These are phyloP conservation scores for Pipa parva DNA, from an alignment of 2,113 vertebrate genomes.

Conservation along the genomic window DNA sequence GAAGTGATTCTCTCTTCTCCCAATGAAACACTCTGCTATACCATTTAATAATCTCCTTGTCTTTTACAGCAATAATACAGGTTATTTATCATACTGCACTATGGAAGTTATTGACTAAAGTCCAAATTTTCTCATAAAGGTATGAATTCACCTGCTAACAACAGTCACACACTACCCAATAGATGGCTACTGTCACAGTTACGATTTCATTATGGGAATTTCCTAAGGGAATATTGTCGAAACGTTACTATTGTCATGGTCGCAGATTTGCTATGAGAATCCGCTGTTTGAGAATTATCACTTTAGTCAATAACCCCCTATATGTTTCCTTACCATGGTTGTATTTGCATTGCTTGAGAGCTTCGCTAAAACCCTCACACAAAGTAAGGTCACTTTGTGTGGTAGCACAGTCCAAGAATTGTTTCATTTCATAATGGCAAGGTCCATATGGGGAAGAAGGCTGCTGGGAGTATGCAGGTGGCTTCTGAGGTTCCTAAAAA, in stretches of 20 bases:
- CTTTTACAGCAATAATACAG: too few relatives aligned
- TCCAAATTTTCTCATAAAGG: too few relatives aligned
- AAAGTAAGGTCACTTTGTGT: constrained; percentile 78
- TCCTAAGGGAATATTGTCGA: background rate
- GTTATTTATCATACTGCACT: too few relatives aligned
- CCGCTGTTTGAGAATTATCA: background rate
- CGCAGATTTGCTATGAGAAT: too few relatives aligned
- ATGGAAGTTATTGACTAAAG: too few relatives aligned
- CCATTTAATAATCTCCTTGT: too few relatives aligned
- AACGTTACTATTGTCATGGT: background rate
- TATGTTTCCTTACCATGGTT: constrained; percentile 66
- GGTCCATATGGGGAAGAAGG: constrained; percentile 63
- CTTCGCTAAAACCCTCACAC: constrained; percentile 91
- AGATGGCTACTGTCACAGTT: background rate
- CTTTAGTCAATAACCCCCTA: too few relatives aligned
- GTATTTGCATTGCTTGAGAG: constrained; percentile 86
- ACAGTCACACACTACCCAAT: background rate
- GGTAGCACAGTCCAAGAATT: constrained; percentile 88
- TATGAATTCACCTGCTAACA: background rate
- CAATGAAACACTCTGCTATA: too few relatives aligned
- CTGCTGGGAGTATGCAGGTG: constrained; percentile 32
- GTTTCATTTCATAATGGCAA: constrained; percentile 85
- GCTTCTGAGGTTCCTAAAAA: constrained; percentile 59
- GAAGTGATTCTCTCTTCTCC: too few relatives aligned
- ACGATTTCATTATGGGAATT: background rate